Conservation (phyloP, 2,113 vertebrate genomes). For the Semnornis frantzii region DNA sequence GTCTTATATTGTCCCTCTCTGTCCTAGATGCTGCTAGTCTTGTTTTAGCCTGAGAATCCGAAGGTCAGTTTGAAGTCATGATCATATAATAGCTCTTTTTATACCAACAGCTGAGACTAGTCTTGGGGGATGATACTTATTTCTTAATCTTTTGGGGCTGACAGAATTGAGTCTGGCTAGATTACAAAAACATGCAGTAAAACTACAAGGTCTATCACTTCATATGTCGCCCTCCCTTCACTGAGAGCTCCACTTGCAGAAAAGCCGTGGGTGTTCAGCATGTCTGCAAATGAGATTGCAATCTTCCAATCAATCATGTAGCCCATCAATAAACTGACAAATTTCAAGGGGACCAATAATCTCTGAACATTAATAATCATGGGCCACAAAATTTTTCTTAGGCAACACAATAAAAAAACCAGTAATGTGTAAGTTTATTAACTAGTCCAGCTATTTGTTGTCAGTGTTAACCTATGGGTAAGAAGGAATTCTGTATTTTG, state of each 20-base stretch:
- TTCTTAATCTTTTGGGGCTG: constrained; percentile 35
- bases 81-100: constrained; percentile 40
- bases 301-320: background rate
- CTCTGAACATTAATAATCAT: background rate
- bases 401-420: background rate
- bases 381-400: background rate
- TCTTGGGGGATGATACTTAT: constrained; percentile 18
- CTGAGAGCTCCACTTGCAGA: background rate
- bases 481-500: background rate
- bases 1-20: constrained; percentile 1
- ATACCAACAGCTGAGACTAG: constrained; percentile 25
- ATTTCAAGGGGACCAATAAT: background rate
- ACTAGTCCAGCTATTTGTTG: background rate
- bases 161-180: background rate
- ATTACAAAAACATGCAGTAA: constrained; percentile 1
- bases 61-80: constrained; percentile 45
- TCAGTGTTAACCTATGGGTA: background rate
- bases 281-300: background rate
- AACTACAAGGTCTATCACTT: constrained; percentile 4
- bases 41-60: constrained; percentile 41
- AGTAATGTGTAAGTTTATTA: background rate
- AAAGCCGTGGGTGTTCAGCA: background rate
- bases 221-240: background rate
- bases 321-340: background rate
- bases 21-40: constrained; percentile 1